These are phyloP conservation scores for Strix aluco DNA, from an alignment of 2,113 vertebrate genomes.

Conservation along the genomic window DNA sequence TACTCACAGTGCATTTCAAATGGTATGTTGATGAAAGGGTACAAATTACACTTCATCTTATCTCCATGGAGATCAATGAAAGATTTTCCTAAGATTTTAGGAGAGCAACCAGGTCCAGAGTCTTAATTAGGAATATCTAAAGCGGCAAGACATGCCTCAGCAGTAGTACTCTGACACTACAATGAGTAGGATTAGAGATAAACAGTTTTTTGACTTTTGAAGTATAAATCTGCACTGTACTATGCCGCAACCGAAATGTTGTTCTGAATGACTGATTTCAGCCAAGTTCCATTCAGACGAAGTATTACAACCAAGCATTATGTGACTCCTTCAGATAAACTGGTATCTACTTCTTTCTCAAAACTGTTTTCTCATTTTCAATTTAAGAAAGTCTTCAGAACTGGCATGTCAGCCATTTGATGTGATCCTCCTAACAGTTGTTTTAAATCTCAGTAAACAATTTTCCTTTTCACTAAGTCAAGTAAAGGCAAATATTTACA, in stretches of 20 bases:
- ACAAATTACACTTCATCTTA: background rate
- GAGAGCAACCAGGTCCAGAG: background rate
- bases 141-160: background rate
- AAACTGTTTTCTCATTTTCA: background rate
- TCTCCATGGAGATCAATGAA: background rate
- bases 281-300: background rate
- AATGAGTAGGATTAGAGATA: background rate
- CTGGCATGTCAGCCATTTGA: background rate
- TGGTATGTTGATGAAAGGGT: background rate
- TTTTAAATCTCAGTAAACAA: background rate
- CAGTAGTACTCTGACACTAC: background rate
- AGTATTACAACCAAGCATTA: background rate
- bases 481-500: background rate
- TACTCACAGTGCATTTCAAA: background rate
- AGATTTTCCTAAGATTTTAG: background rate
- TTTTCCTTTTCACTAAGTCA: background rate
- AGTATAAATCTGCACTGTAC: background rate
- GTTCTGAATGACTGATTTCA: background rate
- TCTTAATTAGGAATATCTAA: background rate
- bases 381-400: background rate
- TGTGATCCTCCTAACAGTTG: background rate
- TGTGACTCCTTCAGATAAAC: background rate
- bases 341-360: background rate
- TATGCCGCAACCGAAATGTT: background rate
- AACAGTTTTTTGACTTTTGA: background rate